Conservation (phyloP, 2,113 vertebrate genomes). For the Stictonetta naevosa region DNA sequence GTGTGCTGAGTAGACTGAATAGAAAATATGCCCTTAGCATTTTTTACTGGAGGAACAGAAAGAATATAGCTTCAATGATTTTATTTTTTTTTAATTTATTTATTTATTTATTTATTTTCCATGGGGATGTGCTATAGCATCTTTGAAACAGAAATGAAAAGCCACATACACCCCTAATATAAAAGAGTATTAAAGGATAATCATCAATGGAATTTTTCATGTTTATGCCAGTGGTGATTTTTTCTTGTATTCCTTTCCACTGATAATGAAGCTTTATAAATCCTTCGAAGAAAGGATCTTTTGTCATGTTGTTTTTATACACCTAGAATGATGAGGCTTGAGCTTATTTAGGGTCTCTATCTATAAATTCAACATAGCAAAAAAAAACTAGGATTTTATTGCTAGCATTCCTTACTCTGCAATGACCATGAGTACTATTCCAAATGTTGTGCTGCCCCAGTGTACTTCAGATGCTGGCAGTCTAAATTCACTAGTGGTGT, state of each 20-base stretch:
- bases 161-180: background rate
- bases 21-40: background rate
- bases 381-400: background rate
- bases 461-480: background rate
- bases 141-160: constrained; percentile 52
- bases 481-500: background rate
- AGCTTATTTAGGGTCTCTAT: background rate
- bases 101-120: background rate
- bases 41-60: constrained; percentile 37
- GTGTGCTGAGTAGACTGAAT: constrained; percentile 35
- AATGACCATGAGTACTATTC: background rate
- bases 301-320: constrained; percentile 15
- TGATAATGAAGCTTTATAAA: constrained; percentile 22
- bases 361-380: background rate
- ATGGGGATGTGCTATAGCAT: background rate
- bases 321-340: background rate
- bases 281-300: constrained; percentile 34
- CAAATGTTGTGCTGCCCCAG: background rate
- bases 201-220: constrained; percentile 31
- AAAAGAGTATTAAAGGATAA: constrained; percentile 39
- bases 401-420: background rate
- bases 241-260: constrained; percentile 19
- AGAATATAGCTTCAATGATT: background rate
- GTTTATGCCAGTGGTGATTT: constrained; percentile 48
- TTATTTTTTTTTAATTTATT: background rate